Percentiles rank a stretch among this genome's conserved stretches.
These are phyloP conservation scores for Frankliniella intonsa DNA, from an alignment of 2,888 invertebrate genomes.

Conservation along the genomic window DNA sequence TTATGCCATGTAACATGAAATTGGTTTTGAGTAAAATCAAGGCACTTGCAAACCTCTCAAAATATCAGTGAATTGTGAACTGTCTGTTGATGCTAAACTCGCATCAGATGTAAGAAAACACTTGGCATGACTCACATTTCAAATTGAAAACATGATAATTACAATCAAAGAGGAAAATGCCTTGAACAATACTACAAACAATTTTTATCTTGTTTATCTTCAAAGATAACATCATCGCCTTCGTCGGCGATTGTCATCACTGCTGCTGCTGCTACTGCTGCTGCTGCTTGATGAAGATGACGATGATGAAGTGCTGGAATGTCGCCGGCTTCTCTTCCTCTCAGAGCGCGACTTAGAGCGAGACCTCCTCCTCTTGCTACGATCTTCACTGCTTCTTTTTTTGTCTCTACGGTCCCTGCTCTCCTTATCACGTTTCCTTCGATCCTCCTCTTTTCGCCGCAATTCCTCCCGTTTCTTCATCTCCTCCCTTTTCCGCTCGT, in stretches of 20 bases:
- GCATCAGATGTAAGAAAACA: neutral
- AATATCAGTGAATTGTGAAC: neutral
- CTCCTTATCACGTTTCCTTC: neutral
- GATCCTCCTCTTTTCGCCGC: neutral
- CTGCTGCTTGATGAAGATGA: neutral
- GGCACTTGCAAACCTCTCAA: neutral
- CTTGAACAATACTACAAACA: neutral
- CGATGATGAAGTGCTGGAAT: neutral
- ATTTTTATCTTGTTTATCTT: neutral
- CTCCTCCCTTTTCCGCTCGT: neutral
- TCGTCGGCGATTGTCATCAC: neutral
- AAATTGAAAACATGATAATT: neutral
- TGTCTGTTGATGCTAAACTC: neutral
- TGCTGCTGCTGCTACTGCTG: constrained; percentile 15
- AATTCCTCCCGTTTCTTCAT: neutral
- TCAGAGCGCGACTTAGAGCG: neutral
- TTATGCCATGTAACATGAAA: too few relatives aligned
- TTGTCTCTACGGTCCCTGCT: neutral
- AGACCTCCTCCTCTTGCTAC: neutral
- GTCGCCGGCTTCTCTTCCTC: neutral
- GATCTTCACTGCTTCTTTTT: neutral
- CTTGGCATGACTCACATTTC: neutral
- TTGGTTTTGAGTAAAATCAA: neutral
- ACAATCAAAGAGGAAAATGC: neutral
- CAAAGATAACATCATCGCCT: neutral